These are phyloP conservation scores for Ptychoptera contaminata DNA, from an alignment of 2,888 invertebrate genomes.

Conservation along the genomic window DNA sequence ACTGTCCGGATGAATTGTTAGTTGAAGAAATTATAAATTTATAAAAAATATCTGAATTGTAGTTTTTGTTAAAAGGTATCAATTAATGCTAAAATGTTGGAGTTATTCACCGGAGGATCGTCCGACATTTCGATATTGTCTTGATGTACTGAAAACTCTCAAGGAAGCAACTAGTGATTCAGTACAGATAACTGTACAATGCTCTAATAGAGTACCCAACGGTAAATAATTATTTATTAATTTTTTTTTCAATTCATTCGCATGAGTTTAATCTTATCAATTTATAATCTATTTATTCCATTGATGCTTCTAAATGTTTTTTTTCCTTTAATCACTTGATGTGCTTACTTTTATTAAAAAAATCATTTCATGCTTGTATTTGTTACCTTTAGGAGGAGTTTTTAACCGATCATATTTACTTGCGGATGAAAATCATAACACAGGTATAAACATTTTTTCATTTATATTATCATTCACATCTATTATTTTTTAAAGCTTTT, in stretches of 20 bases:
- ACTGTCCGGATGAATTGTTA: conserved; percentile 70
- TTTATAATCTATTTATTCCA: background rate
- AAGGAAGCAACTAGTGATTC: conserved; percentile 13
- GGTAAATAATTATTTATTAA: conserved; percentile 7
- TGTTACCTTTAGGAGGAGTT: conserved; percentile 44
- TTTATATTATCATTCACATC: background rate
- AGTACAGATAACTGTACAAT: conserved; percentile 10
- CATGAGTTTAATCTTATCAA: conserved; percentile 7
- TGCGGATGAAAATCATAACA: conserved; percentile 44
- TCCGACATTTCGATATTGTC: conserved; percentile 73
- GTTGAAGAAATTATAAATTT: conserved; percentile 19
- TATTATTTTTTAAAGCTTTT: background rate
- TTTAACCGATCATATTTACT: conserved; percentile 65
- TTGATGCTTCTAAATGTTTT: background rate
- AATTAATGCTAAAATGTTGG: conserved; percentile 82
- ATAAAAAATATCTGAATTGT: background rate
- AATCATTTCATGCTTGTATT: conserved; percentile 9
- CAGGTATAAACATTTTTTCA: conserved; percentile 7
- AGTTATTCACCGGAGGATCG: conserved; percentile 63
- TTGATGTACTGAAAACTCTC: conserved; percentile 40
- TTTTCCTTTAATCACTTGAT: conserved; percentile 6
- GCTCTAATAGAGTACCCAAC: conserved; percentile 9
- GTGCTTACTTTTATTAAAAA: background rate
- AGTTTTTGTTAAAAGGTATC: conserved; percentile 41
- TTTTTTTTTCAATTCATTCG: background rate